Evolutionary conservation across 2,888 invertebrate genomes (phyloP).

Genomic region (Galeopsomyia nigrocyanea): DNA sequence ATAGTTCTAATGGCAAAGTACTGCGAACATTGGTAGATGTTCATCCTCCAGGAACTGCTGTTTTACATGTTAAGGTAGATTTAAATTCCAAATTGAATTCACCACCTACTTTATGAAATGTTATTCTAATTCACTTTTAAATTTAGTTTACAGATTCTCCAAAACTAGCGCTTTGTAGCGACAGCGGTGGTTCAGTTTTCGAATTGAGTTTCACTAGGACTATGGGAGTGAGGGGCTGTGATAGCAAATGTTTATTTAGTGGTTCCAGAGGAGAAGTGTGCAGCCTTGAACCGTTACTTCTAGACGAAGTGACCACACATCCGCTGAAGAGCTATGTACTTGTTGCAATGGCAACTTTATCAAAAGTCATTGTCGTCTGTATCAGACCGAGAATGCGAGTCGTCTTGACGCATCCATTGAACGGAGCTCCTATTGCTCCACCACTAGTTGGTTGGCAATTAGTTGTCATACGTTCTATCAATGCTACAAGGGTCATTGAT

Average conservation of each 20-base stretch:
- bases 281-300: constrained; percentile 78
- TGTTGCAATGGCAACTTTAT: constrained; percentile 93
- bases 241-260: constrained; percentile 94
- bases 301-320: constrained; percentile 73
- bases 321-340: constrained; percentile 83
- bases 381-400: constrained; percentile 84
- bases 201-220: constrained; percentile 90
- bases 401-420: constrained; percentile 82
- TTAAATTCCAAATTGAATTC: not conserved
- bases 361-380: constrained; percentile 86
- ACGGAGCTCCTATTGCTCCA: constrained; percentile 80
- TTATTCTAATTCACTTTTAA: constrained; percentile 2
- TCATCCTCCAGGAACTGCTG: constrained; percentile 87
- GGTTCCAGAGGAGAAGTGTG: constrained; percentile 97
- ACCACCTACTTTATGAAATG: not conserved
- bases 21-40: constrained; percentile 82
- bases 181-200: constrained; percentile 97
- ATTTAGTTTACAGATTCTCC: constrained; percentile 79
- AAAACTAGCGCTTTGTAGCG: constrained; percentile 84
- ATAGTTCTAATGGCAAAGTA: constrained; percentile 84
- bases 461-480: constrained; percentile 83
- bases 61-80: constrained; percentile 78
- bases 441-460: constrained; percentile 95
- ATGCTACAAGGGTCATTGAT: constrained; percentile 78
- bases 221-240: constrained; percentile 89